Conservation (phyloP, 2,888 invertebrate species). For the Diploptera punctata region DNA sequence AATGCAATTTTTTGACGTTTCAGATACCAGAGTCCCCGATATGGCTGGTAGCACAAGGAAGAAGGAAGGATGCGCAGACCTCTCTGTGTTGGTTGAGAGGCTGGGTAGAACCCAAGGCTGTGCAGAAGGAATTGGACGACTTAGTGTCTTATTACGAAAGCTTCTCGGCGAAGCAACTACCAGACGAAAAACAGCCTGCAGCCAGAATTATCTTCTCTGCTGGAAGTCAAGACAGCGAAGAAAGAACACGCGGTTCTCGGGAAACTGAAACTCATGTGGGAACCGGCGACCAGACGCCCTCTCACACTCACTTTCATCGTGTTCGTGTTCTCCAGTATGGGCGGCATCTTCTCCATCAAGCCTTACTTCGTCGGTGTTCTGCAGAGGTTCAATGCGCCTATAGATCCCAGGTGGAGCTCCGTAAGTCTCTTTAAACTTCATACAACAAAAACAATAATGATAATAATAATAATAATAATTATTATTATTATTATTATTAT, state of each 20-base stretch:
- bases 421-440: not conserved
- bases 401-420: not conserved
- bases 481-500: not conserved
- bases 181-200: no score
- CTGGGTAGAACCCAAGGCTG: constrained; percentile 60
- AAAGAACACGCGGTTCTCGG: not conserved
- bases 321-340: not conserved
- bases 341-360: not conserved
- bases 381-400: not conserved
- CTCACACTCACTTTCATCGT: not conserved
- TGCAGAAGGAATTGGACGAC: constrained; percentile 60
- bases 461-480: not conserved
- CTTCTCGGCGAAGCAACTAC: not conserved
- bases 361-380: constrained; percentile 1
- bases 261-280: not conserved
- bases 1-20: no score
- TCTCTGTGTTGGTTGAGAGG: constrained; percentile 59
- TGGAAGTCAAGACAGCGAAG: not conserved
- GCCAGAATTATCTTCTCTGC: not conserved
- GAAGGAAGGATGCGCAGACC: not conserved
- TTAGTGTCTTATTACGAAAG: constrained; percentile 57
- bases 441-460: not conserved
- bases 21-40: constrained; percentile 22
- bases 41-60: constrained; percentile 9
- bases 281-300: not conserved